Base-by-base conservation (phyloP, 2,797 vertebrate genomes). In the Vespertilio murinus region DNA sequence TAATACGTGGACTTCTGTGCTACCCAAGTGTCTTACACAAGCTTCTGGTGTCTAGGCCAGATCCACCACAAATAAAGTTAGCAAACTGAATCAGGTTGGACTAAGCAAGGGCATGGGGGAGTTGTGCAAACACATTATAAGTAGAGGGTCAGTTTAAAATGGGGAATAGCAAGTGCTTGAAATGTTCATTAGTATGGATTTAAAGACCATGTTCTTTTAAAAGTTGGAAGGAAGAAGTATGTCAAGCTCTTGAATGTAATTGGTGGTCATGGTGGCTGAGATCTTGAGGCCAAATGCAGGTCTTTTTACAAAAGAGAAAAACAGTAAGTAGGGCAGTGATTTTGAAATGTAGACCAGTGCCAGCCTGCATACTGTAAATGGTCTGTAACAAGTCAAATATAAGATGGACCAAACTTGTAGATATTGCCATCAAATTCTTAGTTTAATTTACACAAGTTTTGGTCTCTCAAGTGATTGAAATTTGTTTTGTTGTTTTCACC, bases 11-110 rank as follows among this genome's bases (percentile, higher is more conserved):
- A 85, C 16, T 77, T 91, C 25, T 64, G 3, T 77, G 25, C 22
- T 75, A 82, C 69, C 40, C 30, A 84, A 40, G 59, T 93, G 93
- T 96, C 88, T 92, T 71, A 86, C 14, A 47, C 3, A 69, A 94
- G 52, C 42, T 86, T 87, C 83, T 77, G 20, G 33, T 88, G n/a
- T 85, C 33, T 64, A 90, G 56, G 71, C 42, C 73, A 96, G 69
- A 93, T 90, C 71, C 64, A 90, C 35, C 52, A 1, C 84, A 74
- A 89, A 69, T 88, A 67, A 94, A 82, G 77, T 67, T 35, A 78
- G 75, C 42, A 88, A 88, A 35, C 13, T 16, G 74, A 25, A 78
- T 2, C 0, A 4, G 22, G 22, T 38, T 54, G 49, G 23, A 78
- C 74, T 52, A 20, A 88, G 79, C 28, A 47, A 67, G 35, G 45